phyloP scores from a whole-genome alignment of 64 coral and sea anemone species.

The Montipora cactus region DNA sequence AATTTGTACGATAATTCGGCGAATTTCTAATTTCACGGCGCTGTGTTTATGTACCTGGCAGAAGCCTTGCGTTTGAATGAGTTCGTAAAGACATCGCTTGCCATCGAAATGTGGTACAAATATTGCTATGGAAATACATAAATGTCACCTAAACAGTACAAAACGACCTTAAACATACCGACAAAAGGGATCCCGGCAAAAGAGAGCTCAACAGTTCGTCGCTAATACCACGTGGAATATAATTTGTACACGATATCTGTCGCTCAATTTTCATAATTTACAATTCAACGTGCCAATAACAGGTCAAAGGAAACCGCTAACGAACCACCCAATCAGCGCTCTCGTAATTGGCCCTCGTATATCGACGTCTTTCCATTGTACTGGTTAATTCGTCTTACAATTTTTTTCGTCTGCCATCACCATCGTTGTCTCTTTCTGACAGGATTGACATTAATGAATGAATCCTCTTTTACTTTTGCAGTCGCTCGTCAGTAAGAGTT shows the following conservation, averaged over 20 bases:
- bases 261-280: neutral
- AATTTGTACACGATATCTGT: too few relatives aligned
- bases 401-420: neutral
- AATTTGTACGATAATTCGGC: neutral
- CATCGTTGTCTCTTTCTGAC: neutral
- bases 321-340: neutral
- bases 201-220: neutral
- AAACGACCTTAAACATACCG: constrained; percentile 32
- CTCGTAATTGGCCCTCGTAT: neutral
- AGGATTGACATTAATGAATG: neutral
- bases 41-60: neutral
- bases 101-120: neutral
- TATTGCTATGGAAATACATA: neutral
- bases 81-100: neutral
- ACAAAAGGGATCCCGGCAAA: constrained; percentile 16
- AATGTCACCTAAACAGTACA: neutral
- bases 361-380: neutral
- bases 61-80: constrained; percentile 6
- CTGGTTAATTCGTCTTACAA: neutral
- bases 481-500: too few relatives aligned
- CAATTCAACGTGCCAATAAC: constrained; percentile 3
- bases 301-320: constrained; percentile 10
- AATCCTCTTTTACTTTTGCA: neutral
- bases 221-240: constrained; percentile 50
- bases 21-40: neutral